Evolutionary conservation across 2,888 invertebrate species (phyloP).

Genomic region (Lochmaea crataegi): DNA sequence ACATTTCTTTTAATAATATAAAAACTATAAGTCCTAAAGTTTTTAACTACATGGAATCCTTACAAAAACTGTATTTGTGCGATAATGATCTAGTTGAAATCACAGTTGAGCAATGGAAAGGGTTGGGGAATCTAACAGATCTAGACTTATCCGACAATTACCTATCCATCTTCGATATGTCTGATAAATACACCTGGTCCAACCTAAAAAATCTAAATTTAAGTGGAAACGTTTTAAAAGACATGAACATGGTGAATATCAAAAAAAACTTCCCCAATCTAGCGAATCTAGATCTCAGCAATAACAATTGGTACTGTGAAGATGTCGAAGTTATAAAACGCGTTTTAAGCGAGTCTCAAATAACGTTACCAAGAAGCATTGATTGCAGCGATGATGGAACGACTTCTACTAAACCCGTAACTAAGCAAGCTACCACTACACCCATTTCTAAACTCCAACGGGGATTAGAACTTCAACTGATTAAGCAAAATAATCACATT

Average conservation of each 20-base stretch:
- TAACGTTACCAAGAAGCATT: slow-evolving; percentile 31
- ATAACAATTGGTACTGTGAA: slow-evolving; percentile 53
- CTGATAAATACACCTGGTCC: slow-evolving; percentile 46
- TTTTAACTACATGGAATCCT: slow-evolving; percentile 48
- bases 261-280: slow-evolving; percentile 44
- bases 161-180: slow-evolving; percentile 49
- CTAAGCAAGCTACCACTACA: not conserved
- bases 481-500: slow-evolving; percentile 33
- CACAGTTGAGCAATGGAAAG: slow-evolving; percentile 48
- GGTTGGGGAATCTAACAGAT: slow-evolving; percentile 49
- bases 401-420: not conserved
- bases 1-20: slow-evolving; percentile 55
- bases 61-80: slow-evolving; percentile 49
- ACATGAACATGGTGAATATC: slow-evolving; percentile 47
- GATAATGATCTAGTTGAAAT: slow-evolving; percentile 48
- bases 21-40: slow-evolving; percentile 49
- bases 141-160: slow-evolving; percentile 58
- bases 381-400: slow-evolving; percentile 25
- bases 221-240: slow-evolving; percentile 49
- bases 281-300: slow-evolving; percentile 47
- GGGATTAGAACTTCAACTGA: slow-evolving; percentile 1
- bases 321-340: slow-evolving; percentile 48
- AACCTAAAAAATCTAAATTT: slow-evolving; percentile 50
- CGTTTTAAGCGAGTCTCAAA: slow-evolving; percentile 41
- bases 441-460: slow-evolving; percentile 1